Conservation (phyloP, 2,113 vertebrate species). For the Oncorhynchus mykiss region DNA sequence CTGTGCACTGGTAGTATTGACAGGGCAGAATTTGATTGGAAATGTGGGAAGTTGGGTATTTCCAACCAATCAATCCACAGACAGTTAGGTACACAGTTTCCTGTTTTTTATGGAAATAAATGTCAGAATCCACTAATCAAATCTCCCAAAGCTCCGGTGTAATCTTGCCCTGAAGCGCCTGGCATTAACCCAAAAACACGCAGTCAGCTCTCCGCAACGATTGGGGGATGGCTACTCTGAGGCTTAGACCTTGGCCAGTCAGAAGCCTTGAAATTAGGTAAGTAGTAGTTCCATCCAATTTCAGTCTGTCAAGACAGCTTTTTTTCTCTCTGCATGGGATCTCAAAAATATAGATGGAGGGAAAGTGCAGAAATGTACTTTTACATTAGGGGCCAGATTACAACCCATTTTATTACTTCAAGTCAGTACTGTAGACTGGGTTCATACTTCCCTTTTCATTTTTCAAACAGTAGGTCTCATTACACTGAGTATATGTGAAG, state of each 20-base stretch:
- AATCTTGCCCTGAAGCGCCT: constrained; percentile 62
- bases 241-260: constrained; percentile 49
- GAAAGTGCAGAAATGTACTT: constrained; percentile 5
- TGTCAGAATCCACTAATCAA: constrained; percentile 59
- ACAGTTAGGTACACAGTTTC: constrained; percentile 16
- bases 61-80: constrained; percentile 18
- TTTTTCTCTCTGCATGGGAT: constrained; percentile 23
- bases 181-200: constrained; percentile 53
- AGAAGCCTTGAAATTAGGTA: constrained; percentile 10
- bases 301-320: neutral
- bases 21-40: constrained; percentile 4
- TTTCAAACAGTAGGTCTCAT: constrained; percentile 19
- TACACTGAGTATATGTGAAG: constrained; percentile 9
- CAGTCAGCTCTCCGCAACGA: constrained; percentile 3
- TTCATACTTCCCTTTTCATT: constrained; percentile 23
- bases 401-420: neutral
- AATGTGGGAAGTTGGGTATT: neutral
- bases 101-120: constrained; percentile 62
- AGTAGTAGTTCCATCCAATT: constrained; percentile 20
- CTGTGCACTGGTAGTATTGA: neutral
- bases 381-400: neutral
- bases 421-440: constrained; percentile 4
- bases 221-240: constrained; percentile 37
- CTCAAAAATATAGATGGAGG: neutral
- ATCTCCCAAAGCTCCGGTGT: constrained; percentile 46